phyloP scores from a whole-genome alignment of 2,113 vertebrate genomes.

The Morone saxatilis region DNA sequence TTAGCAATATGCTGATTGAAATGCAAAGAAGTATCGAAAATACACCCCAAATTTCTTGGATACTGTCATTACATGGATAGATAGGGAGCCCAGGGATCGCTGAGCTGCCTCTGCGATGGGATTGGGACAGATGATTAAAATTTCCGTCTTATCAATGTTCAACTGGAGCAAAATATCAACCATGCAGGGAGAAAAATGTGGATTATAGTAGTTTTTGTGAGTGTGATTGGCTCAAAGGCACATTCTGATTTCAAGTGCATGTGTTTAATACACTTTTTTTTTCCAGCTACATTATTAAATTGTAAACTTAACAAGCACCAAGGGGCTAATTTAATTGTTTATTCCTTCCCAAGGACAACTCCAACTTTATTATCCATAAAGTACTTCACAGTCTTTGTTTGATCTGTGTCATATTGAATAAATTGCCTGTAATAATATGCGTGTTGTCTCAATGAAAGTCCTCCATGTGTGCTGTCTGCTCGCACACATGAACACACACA shows the following conservation, averaged over 20 bases:
- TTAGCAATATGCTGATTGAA: constrained; percentile 42
- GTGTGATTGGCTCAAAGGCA: neutral
- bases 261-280: neutral
- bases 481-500: constrained; percentile 17
- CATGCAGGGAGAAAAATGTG: neutral
- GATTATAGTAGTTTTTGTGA: neutral
- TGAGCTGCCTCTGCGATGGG: constrained; percentile 1
- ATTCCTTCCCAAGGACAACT: constrained; percentile 48
- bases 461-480: neutral
- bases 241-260: neutral
- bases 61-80: constrained; percentile 6
- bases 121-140: constrained; percentile 40
- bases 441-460: neutral
- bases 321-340: constrained; percentile 34
- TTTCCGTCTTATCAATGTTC: constrained; percentile 22
- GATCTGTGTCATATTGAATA: constrained; percentile 40
- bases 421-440: constrained; percentile 10
- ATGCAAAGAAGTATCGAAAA: constrained; percentile 34
- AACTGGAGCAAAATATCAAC: constrained; percentile 23
- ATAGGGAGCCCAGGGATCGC: constrained; percentile 19
- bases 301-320: constrained; percentile 44
- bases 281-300: constrained; percentile 10
- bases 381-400: constrained; percentile 28
- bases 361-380: constrained; percentile 32
- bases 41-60: constrained; percentile 9